Conservation (phyloP, 2,888 invertebrate species). For the Orchesella flavescens region DNA sequence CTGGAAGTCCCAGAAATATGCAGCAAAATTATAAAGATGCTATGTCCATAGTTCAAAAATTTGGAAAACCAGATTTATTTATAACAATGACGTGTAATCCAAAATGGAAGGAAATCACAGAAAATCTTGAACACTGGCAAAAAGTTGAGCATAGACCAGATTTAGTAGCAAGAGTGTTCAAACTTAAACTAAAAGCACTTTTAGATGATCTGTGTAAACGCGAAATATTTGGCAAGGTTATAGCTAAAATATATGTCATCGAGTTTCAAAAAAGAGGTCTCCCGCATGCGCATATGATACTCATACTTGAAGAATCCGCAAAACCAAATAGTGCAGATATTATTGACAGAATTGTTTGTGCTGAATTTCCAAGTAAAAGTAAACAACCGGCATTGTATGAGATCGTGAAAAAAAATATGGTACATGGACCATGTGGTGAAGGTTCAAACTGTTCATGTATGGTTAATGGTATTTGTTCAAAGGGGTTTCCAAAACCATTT, state of each 20-base stretch:
- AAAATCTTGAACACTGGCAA: slow-evolving; percentile 65
- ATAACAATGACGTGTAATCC: slow-evolving; percentile 75
- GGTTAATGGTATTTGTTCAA: slow-evolving; percentile 67
- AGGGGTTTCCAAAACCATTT: slow-evolving; percentile 72
- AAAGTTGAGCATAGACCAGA: slow-evolving; percentile 69
- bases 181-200: slow-evolving; percentile 69
- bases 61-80: slow-evolving; percentile 70
- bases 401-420: slow-evolving; percentile 64
- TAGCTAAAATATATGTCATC: too few relatives aligned
- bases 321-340: slow-evolving; percentile 49
- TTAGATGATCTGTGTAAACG: slow-evolving; percentile 69
- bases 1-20: not conserved
- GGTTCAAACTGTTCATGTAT: slow-evolving; percentile 69
- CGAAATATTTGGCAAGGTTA: slow-evolving; percentile 70
- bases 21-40: slow-evolving; percentile 3
- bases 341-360: slow-evolving; percentile 67
- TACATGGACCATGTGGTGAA: slow-evolving; percentile 72
- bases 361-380: slow-evolving; percentile 69
- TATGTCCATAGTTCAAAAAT: not conserved
- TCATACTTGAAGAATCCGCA: slow-evolving; percentile 56
- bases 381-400: slow-evolving; percentile 45
- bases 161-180: slow-evolving; percentile 71
- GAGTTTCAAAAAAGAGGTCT: slow-evolving; percentile 32
- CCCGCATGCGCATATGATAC: slow-evolving; percentile 68
- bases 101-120: slow-evolving; percentile 73